Base-by-base conservation (phyloP, 2,888 invertebrate genomes). In the Andrena chrysosceles region DNA sequence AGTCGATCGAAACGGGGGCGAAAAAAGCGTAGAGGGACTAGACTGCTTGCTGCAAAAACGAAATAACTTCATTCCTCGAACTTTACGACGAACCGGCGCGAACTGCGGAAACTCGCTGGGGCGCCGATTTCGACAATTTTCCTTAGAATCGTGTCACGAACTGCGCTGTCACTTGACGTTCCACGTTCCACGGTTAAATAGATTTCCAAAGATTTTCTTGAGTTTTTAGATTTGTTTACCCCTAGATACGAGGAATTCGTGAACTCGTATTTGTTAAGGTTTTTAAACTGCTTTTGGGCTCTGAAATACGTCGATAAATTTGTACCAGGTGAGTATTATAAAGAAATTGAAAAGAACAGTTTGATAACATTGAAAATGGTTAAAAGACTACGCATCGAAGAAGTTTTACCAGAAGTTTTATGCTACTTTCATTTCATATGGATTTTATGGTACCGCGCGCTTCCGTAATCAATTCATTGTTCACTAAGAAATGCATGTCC, bases 11-110 rank as follows among this genome's bases (percentile, higher is more conserved):
- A 63, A 29, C 42, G 59, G 8, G 29, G n/a, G 33, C 26, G 69
- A 63, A 59, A 49, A 59, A 56, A 56, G 7, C 64, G 8, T 16
- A 23, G 33, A 60, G 13, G 42, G 56, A 62, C 42, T 35, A 63
- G 68, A 48, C 59, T 13, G 66, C 66, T 54, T 35, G 23, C 31
- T 48, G 74, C 71, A 83, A 85, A 87, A 85, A 87, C 82, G 87
- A 87, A 89, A 85, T 81, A 84, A 83, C 85, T 80, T 83, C 77
- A 66, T 82, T 80, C 67, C 63, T 62, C 52, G 42, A 85, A 88
- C 80, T 84, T 79, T 29, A 70, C 33, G 56, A 63, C 67, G 77
- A 85, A 66, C 83, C 77, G 74, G 66, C 64, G 33, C 56, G 60
- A 78, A 77, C 60, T 76, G 48, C 67, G 69, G 62, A 33, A 85